These are phyloP conservation scores for Trinorchestia longiramus DNA, from an alignment of 1,140 invertebrate species.

Conservation along the genomic window DNA sequence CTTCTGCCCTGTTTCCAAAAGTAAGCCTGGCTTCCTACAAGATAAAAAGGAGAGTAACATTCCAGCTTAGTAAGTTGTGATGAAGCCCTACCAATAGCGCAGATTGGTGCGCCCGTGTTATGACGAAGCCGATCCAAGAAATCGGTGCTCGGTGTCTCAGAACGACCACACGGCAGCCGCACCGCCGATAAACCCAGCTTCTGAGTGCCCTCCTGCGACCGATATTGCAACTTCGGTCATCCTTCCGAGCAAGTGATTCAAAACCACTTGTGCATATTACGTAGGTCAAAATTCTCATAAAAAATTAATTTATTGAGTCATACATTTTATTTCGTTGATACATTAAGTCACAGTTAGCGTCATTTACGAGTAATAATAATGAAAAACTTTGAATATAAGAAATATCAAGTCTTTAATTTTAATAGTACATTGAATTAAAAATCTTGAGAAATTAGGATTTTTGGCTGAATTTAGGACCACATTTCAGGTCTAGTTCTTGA, in stretches of 20 bases:
- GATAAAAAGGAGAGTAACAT: background rate
- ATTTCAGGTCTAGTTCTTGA: no score
- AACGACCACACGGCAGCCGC: background rate
- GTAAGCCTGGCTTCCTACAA: background rate
- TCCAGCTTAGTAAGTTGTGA: background rate
- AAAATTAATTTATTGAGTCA: background rate
- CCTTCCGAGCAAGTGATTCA: background rate
- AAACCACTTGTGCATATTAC: constrained; percentile 21
- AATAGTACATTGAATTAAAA: no score
- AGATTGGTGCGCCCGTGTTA: constrained; percentile 22
- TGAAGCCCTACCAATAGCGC: background rate
- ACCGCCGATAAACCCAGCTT: constrained; percentile 1
- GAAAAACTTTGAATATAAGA: no score
- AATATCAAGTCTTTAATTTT: no score
- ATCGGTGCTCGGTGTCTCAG: background rate
- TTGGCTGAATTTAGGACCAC: no score
- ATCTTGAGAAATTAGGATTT: no score
- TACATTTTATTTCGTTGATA: background rate
- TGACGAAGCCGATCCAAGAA: background rate
- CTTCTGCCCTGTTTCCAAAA: background rate
- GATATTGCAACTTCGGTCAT: constrained; percentile 28
- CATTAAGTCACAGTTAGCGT: background rate
- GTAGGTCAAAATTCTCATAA: background rate
- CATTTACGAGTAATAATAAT: no score
- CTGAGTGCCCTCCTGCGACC: background rate